Percentiles rank a stretch among this genome's conserved stretches.
Evolutionary conservation across 92 coral and sea anemone species (phyloP).

Genomic region (Siderastrea radians): DNA sequence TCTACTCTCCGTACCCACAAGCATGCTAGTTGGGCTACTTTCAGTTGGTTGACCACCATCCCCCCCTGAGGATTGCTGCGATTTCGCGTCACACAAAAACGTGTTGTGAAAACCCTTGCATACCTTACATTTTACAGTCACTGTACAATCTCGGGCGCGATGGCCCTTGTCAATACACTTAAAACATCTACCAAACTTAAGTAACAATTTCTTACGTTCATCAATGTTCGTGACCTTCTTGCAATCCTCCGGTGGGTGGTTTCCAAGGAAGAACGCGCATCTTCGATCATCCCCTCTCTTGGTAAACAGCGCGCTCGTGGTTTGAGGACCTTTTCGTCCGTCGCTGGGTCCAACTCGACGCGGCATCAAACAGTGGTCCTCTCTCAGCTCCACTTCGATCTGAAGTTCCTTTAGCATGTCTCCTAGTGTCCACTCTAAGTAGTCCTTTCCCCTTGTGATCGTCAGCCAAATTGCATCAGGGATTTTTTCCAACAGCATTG

Average conservation of each 20-base stretch:
- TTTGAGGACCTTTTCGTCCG: neutral
- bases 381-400: too few relatives aligned
- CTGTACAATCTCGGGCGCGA: conserved; percentile 41
- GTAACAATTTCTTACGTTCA: neutral
- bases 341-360: conserved; percentile 21
- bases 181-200: conserved; percentile 54
- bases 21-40: conserved; percentile 27
- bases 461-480: neutral
- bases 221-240: neutral
- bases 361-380: neutral
- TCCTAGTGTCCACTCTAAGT: conserved; percentile 47
- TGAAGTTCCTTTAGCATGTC: conserved; percentile 43
- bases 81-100: conserved; percentile 48
- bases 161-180: conserved; percentile 37
- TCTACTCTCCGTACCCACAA: conserved; percentile 48
- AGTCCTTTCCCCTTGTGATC: conserved; percentile 52
- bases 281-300: neutral
- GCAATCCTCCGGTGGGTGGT: conserved; percentile 38
- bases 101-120: conserved; percentile 56
- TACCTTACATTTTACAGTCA: conserved; percentile 21
- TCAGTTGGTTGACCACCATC: neutral
- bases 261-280: conserved; percentile 30
- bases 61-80: conserved; percentile 21
- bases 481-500: too few relatives aligned
- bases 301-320: conserved; percentile 25